Evolutionary conservation across 1,140 invertebrate genomes (phyloP).

Genomic region (Latrodectus geometricus): DNA sequence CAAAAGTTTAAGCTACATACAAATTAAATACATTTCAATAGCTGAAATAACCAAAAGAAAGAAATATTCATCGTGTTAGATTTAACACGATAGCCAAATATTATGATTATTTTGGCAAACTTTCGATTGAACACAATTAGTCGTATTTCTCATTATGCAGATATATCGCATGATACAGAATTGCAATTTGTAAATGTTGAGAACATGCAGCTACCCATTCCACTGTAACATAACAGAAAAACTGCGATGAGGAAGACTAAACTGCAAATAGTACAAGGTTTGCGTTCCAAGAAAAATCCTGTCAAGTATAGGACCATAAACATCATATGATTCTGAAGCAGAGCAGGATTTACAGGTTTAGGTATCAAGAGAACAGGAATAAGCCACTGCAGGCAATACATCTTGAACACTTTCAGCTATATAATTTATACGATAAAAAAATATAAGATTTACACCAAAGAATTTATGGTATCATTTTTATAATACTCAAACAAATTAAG

Average conservation of each 20-base stretch:
- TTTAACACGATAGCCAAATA: background rate
- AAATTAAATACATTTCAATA: too few relatives aligned
- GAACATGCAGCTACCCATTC: conserved; percentile 92
- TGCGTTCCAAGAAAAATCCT: conserved; percentile 93
- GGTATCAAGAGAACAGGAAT: conserved; percentile 96
- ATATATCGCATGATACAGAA: conserved; percentile 75
- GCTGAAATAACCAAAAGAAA: too few relatives aligned
- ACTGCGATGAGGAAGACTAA: conserved; percentile 92
- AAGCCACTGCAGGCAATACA: conserved; percentile 99
- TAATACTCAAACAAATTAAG: too few relatives aligned
- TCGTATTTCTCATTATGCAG: conserved; percentile 4
- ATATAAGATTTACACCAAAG: too few relatives aligned
- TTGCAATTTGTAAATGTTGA: conserved; percentile 87
- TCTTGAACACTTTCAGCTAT: conserved; percentile 68
- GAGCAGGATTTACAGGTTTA: conserved; percentile 93
- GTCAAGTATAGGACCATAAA: conserved; percentile 94
- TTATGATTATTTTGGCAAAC: background rate
- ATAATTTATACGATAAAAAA: too few relatives aligned
- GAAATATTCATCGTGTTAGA: background rate
- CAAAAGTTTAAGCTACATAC: too few relatives aligned
- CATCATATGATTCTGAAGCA: conserved; percentile 95
- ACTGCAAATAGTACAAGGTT: conserved; percentile 96
- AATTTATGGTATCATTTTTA: too few relatives aligned
- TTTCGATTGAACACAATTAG: background rate
- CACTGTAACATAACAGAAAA: conserved; percentile 94